Evolutionary conservation across 2,797 vertebrate genomes (phyloP).

Genomic region (Urocyon cinereoargenteus): DNA sequence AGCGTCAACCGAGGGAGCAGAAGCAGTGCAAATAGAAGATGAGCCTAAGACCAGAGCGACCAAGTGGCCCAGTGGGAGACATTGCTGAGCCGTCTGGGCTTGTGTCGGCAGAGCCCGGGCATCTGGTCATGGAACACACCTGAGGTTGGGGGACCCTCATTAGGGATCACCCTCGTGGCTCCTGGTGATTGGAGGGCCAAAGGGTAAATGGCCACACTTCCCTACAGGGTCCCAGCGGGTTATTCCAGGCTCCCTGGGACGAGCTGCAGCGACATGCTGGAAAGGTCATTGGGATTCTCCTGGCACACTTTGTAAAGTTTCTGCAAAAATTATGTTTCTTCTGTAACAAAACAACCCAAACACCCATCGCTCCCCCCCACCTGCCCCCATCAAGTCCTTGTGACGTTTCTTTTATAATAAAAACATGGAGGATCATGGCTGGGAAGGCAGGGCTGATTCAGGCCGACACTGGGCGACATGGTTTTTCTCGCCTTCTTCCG

Average conservation of each 20-base stretch:
- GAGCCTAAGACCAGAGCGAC: fast-evolving
- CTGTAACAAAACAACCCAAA: background rate
- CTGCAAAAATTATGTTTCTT: background rate
- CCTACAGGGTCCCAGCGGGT: fast-evolving
- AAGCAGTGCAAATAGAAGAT: fast-evolving
- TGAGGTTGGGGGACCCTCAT: background rate
- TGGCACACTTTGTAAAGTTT: fast-evolving
- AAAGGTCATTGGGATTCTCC: fast-evolving
- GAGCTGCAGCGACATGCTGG: fast-evolving
- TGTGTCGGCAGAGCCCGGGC: fast-evolving
- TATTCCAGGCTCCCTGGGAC: fast-evolving
- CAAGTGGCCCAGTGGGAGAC: background rate
- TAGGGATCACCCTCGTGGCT: fast-evolving
- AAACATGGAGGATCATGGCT: fast-evolving
- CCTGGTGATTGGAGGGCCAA: no score
- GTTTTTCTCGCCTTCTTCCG: background rate
- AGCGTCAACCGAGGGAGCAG: background rate
- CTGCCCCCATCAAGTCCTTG: background rate
- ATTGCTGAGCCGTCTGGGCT: fast-evolving
- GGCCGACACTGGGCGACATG: no score
- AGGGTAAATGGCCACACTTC: no score
- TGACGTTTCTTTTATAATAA: background rate
- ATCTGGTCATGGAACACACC: no score
- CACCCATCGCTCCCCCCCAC: no score
- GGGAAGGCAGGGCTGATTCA: background rate